Base-by-base conservation (phyloP, 1,140 invertebrate genomes). In the Anoplophora glabripennis region DNA sequence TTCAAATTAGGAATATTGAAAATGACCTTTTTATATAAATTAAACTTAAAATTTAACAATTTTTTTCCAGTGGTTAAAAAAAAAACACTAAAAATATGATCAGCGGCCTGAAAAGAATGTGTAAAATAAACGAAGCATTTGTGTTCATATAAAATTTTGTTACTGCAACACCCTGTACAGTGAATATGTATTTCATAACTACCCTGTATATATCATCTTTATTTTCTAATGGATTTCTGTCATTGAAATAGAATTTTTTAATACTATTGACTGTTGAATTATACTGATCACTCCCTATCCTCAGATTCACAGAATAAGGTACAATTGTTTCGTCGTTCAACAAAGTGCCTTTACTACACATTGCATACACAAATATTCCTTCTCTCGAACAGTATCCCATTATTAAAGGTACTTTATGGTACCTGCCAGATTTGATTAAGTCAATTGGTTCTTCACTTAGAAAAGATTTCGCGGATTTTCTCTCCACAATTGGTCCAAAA, bases 401-500 rank as follows among this genome's bases (percentile, higher is more conserved):
- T 73, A 83, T 79, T 4, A 81, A 59, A 4, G 81, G 79, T 3
- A 82, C 73, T 75, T 71, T 57, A 75, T 78, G 72, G 61, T 77
- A 67, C 49, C 74, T 65, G 15, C 66, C 66, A 11, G 69, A 59
- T 17, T 56, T 59, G 0, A 81, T 54, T 0, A 80, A 64, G 4
- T 79, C 72, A 49, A 81, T 73, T 1, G 81, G 80, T 12, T 76
- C 59, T 62, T 77, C 64, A 1, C 77, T 75, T 7, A 83, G 65
- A 28, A 84, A 33, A 18, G 46, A 71, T 37, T 78, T 72, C 10
- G 42, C 38, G 9, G 47, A 17, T 14, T 74, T 64, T 36, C 76
- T 72, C 76, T 83, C 79, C 37, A 83, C 52, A 11, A 77, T 72
- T 17, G 81, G 80, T 9, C 76, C 76, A 68, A 81, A 81, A 5